These are phyloP conservation scores for Drosophila pectinifera DNA, from an alignment of 1,140 invertebrate genomes.

Conservation along the genomic window DNA sequence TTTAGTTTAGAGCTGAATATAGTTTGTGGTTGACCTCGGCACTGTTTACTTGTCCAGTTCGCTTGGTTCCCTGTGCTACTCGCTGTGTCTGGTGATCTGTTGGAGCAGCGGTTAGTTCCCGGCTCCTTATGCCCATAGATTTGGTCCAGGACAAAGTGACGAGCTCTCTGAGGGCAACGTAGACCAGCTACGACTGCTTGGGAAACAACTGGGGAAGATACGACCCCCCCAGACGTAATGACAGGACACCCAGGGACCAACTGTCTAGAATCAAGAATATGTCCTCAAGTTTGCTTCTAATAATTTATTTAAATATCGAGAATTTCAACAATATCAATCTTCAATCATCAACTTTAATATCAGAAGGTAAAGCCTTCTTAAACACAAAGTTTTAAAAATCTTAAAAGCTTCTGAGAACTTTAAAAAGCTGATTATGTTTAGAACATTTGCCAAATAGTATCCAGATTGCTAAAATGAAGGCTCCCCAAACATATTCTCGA, in stretches of 20 bases:
- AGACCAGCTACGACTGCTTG: slow-evolving; percentile 40
- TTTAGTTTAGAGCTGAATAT: slow-evolving; percentile 27
- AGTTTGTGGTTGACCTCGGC: slow-evolving; percentile 37
- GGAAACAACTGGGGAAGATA: background rate
- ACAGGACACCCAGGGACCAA: background rate
- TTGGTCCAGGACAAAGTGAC: slow-evolving; percentile 4
- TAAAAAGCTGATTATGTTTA: too few species aligned
- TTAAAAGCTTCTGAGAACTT: too few species aligned
- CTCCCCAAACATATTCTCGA: background rate
- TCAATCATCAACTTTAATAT: too few species aligned
- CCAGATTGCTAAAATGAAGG: background rate
- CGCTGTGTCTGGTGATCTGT: slow-evolving; percentile 8
- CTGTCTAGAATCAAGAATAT: slow-evolving; percentile 3
- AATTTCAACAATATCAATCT: too few species aligned
- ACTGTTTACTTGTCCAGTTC: slow-evolving; percentile 26
- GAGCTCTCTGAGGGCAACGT: slow-evolving; percentile 10
- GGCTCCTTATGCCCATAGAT: slow-evolving; percentile 3
- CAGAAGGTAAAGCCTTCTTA: background rate
- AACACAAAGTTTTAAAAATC: too few species aligned
- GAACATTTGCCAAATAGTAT: too few species aligned
- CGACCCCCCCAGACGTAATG: background rate
- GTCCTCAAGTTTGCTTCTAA: too few species aligned
- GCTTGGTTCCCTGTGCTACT: slow-evolving; percentile 21
- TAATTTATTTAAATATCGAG: background rate
- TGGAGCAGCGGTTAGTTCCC: slow-evolving; percentile 18